These are phyloP conservation scores for Andrena minutula DNA, from an alignment of 2,888 invertebrate genomes.

Conservation along the genomic window DNA sequence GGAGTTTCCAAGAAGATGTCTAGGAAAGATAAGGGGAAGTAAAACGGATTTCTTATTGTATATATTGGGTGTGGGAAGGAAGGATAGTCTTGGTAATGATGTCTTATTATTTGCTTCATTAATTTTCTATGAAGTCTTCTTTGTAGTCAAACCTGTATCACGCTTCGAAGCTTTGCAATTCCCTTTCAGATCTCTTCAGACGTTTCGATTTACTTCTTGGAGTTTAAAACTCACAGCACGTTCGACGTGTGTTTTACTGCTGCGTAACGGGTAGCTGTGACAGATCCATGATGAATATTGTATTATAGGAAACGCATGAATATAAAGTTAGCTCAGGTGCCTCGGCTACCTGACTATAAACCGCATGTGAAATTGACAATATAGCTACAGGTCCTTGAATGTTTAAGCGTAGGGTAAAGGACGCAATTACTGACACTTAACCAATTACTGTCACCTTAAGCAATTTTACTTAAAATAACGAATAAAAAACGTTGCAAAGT, in stretches of 20 bases:
- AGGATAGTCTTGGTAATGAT: background rate
- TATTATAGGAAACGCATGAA: slow-evolving; percentile 25
- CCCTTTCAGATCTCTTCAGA: background rate
- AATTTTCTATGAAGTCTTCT: background rate
- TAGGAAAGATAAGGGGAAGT: too few species aligned
- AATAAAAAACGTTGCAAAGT: too few species aligned
- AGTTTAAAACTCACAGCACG: slow-evolving; percentile 27
- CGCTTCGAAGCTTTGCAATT: background rate
- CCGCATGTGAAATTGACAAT: background rate
- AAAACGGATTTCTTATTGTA: too few species aligned
- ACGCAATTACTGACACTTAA: too few species aligned
- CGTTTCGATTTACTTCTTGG: slow-evolving; percentile 32
- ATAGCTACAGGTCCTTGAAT: too few species aligned
- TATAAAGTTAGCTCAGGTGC: background rate
- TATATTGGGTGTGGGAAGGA: background rate
- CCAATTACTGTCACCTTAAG: too few species aligned
- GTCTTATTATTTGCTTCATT: background rate
- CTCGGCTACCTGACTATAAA: too few species aligned
- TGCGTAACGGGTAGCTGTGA: background rate
- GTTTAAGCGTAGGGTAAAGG: background rate
- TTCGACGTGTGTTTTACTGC: slow-evolving; percentile 23
- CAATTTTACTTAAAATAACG: too few species aligned
- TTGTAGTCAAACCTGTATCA: background rate
- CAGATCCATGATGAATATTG: slow-evolving; percentile 30
- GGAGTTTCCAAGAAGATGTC: too few species aligned